A percentile compares a stretch with the other conserved stretches of the same genome.
Conservation (phyloP, 2,797 vertebrate genomes). For the Anguilla anguilla region DNA sequence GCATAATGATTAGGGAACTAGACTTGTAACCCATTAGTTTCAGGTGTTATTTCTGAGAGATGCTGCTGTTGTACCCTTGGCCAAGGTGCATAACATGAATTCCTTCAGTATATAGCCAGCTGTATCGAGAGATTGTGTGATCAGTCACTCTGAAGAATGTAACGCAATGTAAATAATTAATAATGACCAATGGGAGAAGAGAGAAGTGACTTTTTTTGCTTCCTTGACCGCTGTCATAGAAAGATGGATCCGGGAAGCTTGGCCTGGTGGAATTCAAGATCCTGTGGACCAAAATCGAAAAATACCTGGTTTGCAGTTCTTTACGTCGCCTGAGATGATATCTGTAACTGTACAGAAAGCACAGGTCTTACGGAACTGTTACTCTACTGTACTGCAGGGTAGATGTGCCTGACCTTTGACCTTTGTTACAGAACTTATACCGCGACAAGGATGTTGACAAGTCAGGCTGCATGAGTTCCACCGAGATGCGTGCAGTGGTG, state of each 20-base stretch:
- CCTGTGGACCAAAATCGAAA: constrained; percentile 86
- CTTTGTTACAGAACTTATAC: constrained; percentile 76
- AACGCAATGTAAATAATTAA: background rate
- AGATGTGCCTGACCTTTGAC: background rate
- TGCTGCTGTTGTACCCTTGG: background rate
- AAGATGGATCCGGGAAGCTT: constrained; percentile 82
- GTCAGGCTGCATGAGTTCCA: constrained; percentile 84
- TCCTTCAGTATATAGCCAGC: background rate
- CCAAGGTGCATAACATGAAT: background rate
- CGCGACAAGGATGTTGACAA: constrained; percentile 78
- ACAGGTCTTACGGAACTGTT: background rate
- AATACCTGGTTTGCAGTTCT: constrained; percentile 75
- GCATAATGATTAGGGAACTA: background rate
- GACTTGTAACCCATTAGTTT: background rate
- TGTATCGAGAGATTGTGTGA: background rate
- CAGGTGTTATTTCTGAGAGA: background rate
- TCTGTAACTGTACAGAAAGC: background rate
- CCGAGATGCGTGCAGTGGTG: constrained; percentile 82
- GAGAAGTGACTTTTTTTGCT: background rate
- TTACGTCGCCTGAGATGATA: background rate
- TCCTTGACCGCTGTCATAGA: constrained; percentile 55
- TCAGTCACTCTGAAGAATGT: background rate
- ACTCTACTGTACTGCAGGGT: background rate
- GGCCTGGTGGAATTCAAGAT: constrained; percentile 85
- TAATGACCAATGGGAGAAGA: background rate